Base-by-base conservation (phyloP, 2,797 vertebrate genomes). In the Arctocebus calabarensis region DNA sequence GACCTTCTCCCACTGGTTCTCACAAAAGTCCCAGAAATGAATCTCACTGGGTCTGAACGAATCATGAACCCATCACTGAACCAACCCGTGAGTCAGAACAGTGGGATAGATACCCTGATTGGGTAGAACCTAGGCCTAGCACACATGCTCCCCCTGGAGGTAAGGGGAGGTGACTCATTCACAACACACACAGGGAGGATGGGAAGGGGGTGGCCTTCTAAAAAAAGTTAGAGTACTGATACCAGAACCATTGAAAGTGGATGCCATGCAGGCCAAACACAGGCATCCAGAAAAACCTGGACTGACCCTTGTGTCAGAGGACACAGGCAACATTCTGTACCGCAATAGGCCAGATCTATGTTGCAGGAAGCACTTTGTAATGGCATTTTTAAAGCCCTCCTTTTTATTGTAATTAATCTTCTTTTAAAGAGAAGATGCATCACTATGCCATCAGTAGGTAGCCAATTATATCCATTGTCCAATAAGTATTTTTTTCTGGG, bases 391-490 rank as follows among this genome's bases (percentile, higher is more conserved):
- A 91, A 52, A 52, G 32, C 45, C 34, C 82, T 66, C 43, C 23
- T 37, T 86, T 90, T 95, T 89, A 59, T 75, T 32, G 68, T 37
- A 79, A 43, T 77, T 70, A 82, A 27, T 61, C 40, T 48, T 77
- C n/a, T 88, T 34, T 91, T 40, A 94, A 90, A 55, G 52, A 89
- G 64, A 93, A 62, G 48, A 55, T 57, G 23, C 22, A 75, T 70
- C 34, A 81, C 64, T 40, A 94, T 68, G 17, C 23, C 27, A 68
- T 52, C 52, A 81, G 27, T 64, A 79, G 3, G 37, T 74, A 22
- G 48, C 2, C 20, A 74, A 83, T 37, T 59, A 40, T 34, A 87
- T 10, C 25, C 17, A 77, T 29, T 61, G 25, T 27, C 70, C 68
- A 89, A 85, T 59, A 32, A 92, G 45, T 77, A 16, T 43, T 57